Percentiles rank a stretch among this genome's conserved stretches.
These are phyloP conservation scores for Hylia prasina DNA, from an alignment of 2,113 vertebrate species.

Conservation along the genomic window DNA sequence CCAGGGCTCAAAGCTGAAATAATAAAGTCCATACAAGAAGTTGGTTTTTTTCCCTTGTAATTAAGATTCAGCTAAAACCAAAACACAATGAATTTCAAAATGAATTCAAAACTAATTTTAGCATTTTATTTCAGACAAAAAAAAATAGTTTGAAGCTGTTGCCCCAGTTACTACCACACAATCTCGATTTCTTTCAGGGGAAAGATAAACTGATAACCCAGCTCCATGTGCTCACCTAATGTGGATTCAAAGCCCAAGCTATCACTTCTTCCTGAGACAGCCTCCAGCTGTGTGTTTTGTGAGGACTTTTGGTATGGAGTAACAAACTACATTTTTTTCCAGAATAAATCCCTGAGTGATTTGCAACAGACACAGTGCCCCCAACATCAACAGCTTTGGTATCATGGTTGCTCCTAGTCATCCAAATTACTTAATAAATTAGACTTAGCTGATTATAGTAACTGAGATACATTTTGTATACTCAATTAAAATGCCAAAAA, in stretches of 20 bases:
- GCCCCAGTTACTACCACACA: neutral
- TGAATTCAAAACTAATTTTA: neutral
- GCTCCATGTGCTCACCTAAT: neutral
- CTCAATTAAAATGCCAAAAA: neutral
- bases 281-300: neutral
- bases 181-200: neutral
- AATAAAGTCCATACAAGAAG: neutral
- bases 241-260: neutral
- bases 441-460: neutral
- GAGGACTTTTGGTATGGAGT: neutral
- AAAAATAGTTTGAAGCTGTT: neutral
- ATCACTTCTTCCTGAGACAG: neutral
- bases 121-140: neutral
- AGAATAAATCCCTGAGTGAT: neutral
- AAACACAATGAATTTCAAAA: neutral
- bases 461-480: neutral
- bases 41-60: neutral
- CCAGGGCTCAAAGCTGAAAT: neutral
- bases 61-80: neutral
- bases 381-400: neutral
- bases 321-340: neutral
- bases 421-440: neutral
- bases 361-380: neutral
- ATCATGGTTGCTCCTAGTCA: neutral
- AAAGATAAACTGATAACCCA: neutral